phyloP scores from a whole-genome alignment of 2,113 vertebrate species.

The Pseudorectes ferrugineus region DNA sequence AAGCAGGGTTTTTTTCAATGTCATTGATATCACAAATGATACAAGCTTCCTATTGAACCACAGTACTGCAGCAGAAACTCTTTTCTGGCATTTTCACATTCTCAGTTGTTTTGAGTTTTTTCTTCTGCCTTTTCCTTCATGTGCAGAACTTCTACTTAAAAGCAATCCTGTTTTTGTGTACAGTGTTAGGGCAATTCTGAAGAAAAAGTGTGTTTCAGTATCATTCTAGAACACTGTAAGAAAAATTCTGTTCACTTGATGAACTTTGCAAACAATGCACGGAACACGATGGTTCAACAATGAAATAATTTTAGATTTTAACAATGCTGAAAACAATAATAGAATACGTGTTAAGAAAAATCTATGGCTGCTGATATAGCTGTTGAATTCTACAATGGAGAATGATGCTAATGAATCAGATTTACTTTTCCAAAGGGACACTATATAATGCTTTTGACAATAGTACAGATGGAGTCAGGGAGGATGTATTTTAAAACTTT shows the following conservation, averaged over 20 bases:
- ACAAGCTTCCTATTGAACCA: neutral
- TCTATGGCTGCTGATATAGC: conserved; percentile 45
- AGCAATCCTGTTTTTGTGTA: neutral
- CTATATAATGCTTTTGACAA: conserved; percentile 47
- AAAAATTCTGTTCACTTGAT: neutral
- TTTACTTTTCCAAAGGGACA: conserved; percentile 65
- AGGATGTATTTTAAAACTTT: conserved; percentile 59
- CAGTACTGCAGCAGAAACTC: neutral
- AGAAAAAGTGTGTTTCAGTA: neutral
- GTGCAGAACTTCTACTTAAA: neutral
- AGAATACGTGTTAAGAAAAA: conserved; percentile 28
- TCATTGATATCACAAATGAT: neutral
- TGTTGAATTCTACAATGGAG: conserved; percentile 9
- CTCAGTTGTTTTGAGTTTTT: neutral
- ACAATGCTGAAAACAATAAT: neutral
- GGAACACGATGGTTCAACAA: neutral
- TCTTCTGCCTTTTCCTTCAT: neutral
- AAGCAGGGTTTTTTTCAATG: neutral
- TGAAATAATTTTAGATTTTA: conserved; percentile 3
- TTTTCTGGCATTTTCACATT: neutral
- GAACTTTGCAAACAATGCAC: neutral
- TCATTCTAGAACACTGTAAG: neutral
- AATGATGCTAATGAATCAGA: conserved; percentile 45
- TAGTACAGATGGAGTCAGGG: neutral
- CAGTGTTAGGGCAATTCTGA: neutral